phyloP scores from a whole-genome alignment of 2,797 vertebrate genomes.

The Eulemur coronatus region DNA sequence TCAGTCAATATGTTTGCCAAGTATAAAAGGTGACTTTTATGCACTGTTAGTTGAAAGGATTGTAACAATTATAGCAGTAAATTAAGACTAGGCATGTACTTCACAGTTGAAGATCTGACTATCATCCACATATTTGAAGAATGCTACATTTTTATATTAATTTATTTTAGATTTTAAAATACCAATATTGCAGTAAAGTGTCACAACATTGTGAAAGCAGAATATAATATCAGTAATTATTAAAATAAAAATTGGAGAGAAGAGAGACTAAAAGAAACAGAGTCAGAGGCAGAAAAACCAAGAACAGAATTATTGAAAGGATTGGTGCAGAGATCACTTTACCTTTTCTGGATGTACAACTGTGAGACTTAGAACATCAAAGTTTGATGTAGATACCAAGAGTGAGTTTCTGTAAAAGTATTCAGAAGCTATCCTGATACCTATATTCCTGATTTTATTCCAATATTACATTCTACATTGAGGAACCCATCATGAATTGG shows the following conservation, averaged over 20 bases:
- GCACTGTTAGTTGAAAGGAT: not conserved
- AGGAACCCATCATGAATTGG: not conserved
- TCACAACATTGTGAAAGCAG: not conserved
- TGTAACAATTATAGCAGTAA: not conserved
- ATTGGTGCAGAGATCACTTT: not conserved
- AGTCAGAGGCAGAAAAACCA: not conserved
- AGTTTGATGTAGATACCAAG: not conserved
- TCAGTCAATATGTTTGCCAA: not conserved
- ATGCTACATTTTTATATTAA: not conserved
- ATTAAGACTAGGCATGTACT: not conserved
- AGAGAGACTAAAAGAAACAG: not conserved
- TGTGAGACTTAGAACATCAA: not conserved
- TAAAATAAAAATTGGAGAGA: not conserved
- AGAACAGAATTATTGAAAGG: not conserved
- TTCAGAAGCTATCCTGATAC: not conserved
- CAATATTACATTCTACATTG: not conserved
- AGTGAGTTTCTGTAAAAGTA: not conserved
- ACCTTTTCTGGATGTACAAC: not conserved
- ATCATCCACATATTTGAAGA: not conserved
- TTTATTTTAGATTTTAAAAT: not conserved
- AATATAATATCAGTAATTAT: not conserved
- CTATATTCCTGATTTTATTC: not conserved
- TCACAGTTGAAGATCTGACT: not conserved
- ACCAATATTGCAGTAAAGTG: not conserved
- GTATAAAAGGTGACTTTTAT: not conserved